These are phyloP conservation scores for Nannobrachium achirus DNA, from an alignment of 2,113 vertebrate genomes.

Conservation along the genomic window DNA sequence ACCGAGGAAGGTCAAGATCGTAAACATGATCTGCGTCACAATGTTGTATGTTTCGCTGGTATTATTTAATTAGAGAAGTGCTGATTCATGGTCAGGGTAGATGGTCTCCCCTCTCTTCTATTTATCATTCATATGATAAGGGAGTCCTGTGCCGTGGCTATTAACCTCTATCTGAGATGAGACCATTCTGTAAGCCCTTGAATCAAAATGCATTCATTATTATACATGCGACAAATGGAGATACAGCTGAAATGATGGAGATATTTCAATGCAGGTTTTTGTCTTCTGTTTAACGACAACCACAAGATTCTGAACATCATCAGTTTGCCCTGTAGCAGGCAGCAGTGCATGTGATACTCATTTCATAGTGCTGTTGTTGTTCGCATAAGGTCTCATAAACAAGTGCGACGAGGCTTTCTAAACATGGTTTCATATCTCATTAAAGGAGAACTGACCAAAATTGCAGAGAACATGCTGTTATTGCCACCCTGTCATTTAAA, in stretches of 20 bases:
- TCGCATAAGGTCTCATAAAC: slow-evolving; percentile 17
- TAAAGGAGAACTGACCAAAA: slow-evolving; percentile 51
- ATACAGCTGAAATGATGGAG: too few species aligned
- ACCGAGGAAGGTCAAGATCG: slow-evolving; percentile 29
- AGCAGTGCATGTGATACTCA: slow-evolving; percentile 12
- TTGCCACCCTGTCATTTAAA: slow-evolving; percentile 20
- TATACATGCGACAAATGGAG: too few species aligned
- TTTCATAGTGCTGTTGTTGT: neutral
- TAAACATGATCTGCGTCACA: slow-evolving; percentile 20
- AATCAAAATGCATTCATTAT: too few species aligned
- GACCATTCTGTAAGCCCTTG: too few species aligned
- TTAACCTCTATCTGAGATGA: neutral
- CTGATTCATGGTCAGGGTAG: neutral
- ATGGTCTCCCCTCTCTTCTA: too few species aligned
- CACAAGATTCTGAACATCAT: neutral
- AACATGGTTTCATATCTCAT: slow-evolving; percentile 7
- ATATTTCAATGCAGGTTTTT: too few species aligned
- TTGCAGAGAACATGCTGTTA: slow-evolving; percentile 18
- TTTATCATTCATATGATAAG: too few species aligned
- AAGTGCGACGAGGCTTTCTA: slow-evolving; percentile 8
- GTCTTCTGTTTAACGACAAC: too few species aligned
- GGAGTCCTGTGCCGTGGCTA: neutral
- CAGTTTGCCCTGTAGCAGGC: slow-evolving; percentile 1
- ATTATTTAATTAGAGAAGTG: slow-evolving; percentile 3
- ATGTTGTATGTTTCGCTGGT: slow-evolving; percentile 6